Evolutionary conservation across 2,113 vertebrate genomes (phyloP), one percentile per base, ranked within the genome.

Genomic region (Mugil cephalus): DNA sequence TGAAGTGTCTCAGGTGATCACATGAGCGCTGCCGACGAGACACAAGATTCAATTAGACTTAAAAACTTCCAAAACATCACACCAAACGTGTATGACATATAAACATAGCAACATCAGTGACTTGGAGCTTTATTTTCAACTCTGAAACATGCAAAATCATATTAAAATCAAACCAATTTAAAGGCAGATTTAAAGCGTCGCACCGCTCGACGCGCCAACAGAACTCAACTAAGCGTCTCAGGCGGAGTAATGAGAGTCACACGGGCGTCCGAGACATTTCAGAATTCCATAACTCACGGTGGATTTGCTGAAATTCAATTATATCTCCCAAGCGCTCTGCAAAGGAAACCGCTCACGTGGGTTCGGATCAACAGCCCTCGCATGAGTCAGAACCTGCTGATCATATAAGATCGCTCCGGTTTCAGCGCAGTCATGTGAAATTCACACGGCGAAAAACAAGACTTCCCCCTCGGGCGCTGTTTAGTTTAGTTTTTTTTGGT

Each of bases 371-470:
- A 6, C 53, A 56, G 18, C 14, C 48, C 24, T n/a, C n/a, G 8
- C 52, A 53, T 76, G 69, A 80, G 71, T 74, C 47, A 66, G 43
- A 77, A 58, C 17, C 79, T 48, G 71, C 42, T 83, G 75, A 76
- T 71, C 24, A 51, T 14, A 46, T 30, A 72, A 18, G 17, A 69
- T 62, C 35, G 10, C 10, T 15, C 6, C 50, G 17, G 34, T 64
- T 53, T 80, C 63, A 52, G 19, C 36, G 40, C 7, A 53, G 53
- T 75, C 72, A 80, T 65, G 50, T 63, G 58, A 30, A 13, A 47
- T 69, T 64, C 54, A 63, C 45, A 74, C 24, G 60, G 21, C 48
- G 8, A n/a, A 43, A 11, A 53, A 39, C 11, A 19, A 52, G 39
- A 69, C 36, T 46, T 67, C 19, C 62, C n/a, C 51, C 60, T 60